Conservation (phyloP, 2,113 vertebrate species). For the Daubentonia madagascariensis region DNA sequence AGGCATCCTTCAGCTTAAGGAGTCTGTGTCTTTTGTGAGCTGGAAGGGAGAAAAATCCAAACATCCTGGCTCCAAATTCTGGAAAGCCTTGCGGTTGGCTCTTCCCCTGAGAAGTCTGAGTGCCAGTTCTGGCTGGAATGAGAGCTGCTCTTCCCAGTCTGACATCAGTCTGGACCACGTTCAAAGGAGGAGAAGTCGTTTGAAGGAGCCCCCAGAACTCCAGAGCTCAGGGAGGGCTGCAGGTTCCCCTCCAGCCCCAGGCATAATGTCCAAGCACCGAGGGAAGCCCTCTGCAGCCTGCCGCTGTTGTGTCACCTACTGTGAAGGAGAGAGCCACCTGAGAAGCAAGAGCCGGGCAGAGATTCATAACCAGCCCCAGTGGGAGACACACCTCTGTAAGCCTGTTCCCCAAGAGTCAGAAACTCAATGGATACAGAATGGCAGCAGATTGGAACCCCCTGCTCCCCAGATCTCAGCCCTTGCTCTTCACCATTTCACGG, state of each 20-base stretch:
- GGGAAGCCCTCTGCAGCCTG: conserved; percentile 81
- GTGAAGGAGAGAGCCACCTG: conserved; percentile 76
- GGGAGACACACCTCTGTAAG: conserved; percentile 82
- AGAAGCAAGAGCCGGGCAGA: conserved; percentile 74
- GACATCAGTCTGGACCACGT: conserved; percentile 87
- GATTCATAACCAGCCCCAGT: conserved; percentile 76
- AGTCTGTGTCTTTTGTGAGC: conserved; percentile 83
- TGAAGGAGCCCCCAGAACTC: conserved; percentile 75
- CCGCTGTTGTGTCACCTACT: conserved; percentile 84
- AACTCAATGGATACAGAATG: conserved; percentile 67
- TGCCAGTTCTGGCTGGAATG: conserved; percentile 86
- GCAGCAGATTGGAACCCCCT: conserved; percentile 46
- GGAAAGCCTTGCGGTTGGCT: conserved; percentile 90
- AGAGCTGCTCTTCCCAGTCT: conserved; percentile 94
- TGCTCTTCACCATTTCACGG: conserved; percentile 82
- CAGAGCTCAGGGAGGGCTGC: background rate
- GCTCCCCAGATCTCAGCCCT: conserved; percentile 76
- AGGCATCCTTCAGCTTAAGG: conserved; percentile 88
- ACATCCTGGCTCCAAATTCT: conserved; percentile 87
- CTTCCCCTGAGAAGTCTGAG: conserved; percentile 90
- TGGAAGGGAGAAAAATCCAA: conserved; percentile 91
- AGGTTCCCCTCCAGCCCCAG: background rate
- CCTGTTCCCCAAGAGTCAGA: conserved; percentile 60
- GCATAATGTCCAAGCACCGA: conserved; percentile 52
- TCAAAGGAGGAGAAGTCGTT: conserved; percentile 78